Evolutionary conservation across 2,797 vertebrate species (phyloP).

Genomic region (Botia kubotai): DNA sequence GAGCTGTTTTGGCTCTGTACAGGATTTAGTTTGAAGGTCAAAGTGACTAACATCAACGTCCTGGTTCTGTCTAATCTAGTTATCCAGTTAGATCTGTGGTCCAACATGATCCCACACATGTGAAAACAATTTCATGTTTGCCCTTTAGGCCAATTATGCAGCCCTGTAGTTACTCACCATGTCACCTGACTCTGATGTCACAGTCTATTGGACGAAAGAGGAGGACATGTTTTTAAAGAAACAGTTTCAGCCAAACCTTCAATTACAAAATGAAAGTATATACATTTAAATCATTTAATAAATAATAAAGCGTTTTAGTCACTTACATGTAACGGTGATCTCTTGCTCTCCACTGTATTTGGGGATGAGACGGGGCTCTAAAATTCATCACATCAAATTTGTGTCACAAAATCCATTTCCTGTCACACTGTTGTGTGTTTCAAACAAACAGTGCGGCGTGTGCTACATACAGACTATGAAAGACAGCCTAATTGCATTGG

Average conservation of each 20-base stretch:
- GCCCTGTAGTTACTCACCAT: slow-evolving; percentile 68
- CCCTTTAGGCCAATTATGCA: slow-evolving; percentile 11
- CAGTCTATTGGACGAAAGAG: slow-evolving; percentile 54
- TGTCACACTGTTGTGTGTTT: not conserved
- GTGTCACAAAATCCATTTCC: not conserved
- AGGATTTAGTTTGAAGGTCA: not conserved
- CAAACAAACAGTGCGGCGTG: not conserved
- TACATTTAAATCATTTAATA: not conserved
- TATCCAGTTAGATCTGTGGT: slow-evolving; percentile 15
- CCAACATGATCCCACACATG: not conserved
- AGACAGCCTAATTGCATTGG: not conserved
- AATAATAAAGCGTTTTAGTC: not conserved
- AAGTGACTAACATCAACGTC: not conserved
- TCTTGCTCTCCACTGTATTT: slow-evolving; percentile 38
- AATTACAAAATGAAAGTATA: not conserved
- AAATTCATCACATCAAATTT: slow-evolving; percentile 32
- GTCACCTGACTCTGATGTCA: slow-evolving; percentile 62
- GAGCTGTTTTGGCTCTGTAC: not conserved
- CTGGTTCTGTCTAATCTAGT: slow-evolving; percentile 20
- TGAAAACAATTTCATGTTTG: slow-evolving; percentile 4
- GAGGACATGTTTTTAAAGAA: not conserved
- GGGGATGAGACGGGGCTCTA: slow-evolving; percentile 58
- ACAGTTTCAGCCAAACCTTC: not conserved
- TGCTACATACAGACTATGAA: not conserved
- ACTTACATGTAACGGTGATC: slow-evolving; percentile 58